Conservation (phyloP, 2,113 vertebrate species). For the Myanophis thanlyinensis region DNA sequence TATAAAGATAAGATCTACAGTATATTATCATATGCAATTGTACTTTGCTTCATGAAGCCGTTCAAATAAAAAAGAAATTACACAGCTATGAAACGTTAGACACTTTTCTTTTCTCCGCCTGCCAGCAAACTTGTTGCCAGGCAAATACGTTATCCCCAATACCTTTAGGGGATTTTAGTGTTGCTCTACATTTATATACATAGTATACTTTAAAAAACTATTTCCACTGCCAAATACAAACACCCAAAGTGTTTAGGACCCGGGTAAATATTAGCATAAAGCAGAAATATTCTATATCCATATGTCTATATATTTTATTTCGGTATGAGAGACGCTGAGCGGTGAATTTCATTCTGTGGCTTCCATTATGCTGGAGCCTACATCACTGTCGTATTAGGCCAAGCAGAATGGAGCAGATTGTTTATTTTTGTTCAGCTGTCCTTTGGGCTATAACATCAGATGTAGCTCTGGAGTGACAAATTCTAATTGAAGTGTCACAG, state of each 20-base stretch:
- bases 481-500: constrained; percentile 68
- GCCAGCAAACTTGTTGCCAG: neutral
- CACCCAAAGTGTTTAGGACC: neutral
- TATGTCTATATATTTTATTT: neutral
- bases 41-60: neutral
- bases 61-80: neutral
- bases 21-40: neutral
- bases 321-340: neutral
- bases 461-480: constrained; percentile 74
- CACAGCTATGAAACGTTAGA: neutral
- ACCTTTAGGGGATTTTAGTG: neutral
- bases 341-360: constrained; percentile 18
- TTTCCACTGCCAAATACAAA: neutral
- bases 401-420: constrained; percentile 76
- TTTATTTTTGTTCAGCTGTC: constrained; percentile 75
- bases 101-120: neutral
- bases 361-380: constrained; percentile 41
- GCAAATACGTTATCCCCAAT: neutral
- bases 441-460: constrained; percentile 77
- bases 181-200: neutral
- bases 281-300: neutral
- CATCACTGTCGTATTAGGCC: constrained; percentile 77
- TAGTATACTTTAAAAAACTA: neutral
- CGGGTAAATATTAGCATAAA: neutral
- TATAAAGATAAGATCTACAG: neutral